These are phyloP conservation scores for Parazoanthus atlanticus DNA, from an alignment of 92 coral and sea anemone species.

Conservation along the genomic window DNA sequence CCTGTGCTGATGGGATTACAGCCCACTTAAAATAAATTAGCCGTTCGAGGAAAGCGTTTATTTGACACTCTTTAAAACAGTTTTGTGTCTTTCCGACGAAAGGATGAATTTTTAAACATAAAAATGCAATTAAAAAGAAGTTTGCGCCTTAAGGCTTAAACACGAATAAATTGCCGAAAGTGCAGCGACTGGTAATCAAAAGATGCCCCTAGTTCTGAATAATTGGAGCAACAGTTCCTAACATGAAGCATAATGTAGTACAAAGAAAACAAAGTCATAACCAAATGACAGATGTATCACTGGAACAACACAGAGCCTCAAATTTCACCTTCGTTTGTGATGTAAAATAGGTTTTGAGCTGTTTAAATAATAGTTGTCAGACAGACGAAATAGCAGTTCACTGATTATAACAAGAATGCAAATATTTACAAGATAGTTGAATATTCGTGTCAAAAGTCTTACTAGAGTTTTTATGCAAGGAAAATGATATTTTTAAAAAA, in stretches of 20 bases:
- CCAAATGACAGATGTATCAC: not conserved
- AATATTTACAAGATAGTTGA: not conserved
- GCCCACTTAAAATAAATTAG: not conserved
- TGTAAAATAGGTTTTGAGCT: not conserved
- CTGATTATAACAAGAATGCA: not conserved
- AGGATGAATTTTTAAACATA: not conserved
- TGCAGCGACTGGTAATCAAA: not conserved
- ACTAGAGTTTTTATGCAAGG: not conserved
- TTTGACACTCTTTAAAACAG: not conserved
- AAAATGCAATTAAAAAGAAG: not conserved
- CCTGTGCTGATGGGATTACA: not conserved
- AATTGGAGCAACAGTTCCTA: not conserved
- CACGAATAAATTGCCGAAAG: not conserved
- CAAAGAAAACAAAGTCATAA: not conserved
- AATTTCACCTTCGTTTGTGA: not conserved
- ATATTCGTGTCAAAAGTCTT: constrained; percentile 3
- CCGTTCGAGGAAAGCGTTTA: not conserved
- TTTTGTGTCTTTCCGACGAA: not conserved
- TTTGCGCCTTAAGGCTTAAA: not conserved
- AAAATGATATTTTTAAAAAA: not conserved
- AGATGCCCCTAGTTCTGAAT: not conserved
- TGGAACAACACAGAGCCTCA: not conserved
- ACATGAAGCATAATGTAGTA: not conserved
- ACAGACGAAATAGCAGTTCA: not conserved
- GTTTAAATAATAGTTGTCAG: not conserved